Percentiles rank a stretch among this genome's conserved stretches.
These are phyloP conservation scores for Cryptocephalus moraei DNA, from an alignment of 2,888 invertebrate genomes.

Conservation along the genomic window DNA sequence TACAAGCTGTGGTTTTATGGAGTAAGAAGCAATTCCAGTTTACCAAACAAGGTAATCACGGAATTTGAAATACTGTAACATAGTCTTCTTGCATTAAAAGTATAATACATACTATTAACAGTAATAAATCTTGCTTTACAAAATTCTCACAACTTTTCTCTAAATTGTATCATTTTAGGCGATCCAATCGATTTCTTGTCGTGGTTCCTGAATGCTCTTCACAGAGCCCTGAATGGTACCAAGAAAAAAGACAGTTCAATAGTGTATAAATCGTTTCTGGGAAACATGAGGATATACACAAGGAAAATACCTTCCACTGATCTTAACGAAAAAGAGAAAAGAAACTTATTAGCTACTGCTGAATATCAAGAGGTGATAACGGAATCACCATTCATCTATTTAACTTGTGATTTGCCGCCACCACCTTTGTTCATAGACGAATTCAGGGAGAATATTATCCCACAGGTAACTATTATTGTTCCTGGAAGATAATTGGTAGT, in stretches of 20 bases:
- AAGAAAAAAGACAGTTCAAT: conserved; percentile 83
- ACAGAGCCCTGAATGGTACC: conserved; percentile 86
- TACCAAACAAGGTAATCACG: conserved; percentile 77
- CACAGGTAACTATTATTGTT: conserved; percentile 60
- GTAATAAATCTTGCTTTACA: too few relatives aligned
- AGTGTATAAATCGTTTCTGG: conserved; percentile 89
- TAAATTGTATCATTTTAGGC: conserved; percentile 39
- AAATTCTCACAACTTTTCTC: not conserved
- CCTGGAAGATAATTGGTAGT: not conserved
- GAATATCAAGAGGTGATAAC: conserved; percentile 83
- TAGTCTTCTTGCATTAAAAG: not conserved
- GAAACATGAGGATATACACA: conserved; percentile 81
- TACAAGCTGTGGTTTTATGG: conserved; percentile 96
- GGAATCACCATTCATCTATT: conserved; percentile 88
- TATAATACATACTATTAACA: too few relatives aligned
- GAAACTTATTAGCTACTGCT: conserved; percentile 63
- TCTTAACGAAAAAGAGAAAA: conserved; percentile 79
- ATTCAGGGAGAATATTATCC: conserved; percentile 96
- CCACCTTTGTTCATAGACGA: conserved; percentile 97
- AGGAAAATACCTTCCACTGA: conserved; percentile 91
- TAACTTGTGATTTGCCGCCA: conserved; percentile 96
- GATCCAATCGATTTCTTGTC: conserved; percentile 97
- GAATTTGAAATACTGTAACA: not conserved
- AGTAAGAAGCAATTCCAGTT: conserved; percentile 96
- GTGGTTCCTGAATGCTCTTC: conserved; percentile 96